Evolutionary conservation across 2,113 vertebrate species (phyloP).

Genomic region (Vanacampus margaritifer): DNA sequence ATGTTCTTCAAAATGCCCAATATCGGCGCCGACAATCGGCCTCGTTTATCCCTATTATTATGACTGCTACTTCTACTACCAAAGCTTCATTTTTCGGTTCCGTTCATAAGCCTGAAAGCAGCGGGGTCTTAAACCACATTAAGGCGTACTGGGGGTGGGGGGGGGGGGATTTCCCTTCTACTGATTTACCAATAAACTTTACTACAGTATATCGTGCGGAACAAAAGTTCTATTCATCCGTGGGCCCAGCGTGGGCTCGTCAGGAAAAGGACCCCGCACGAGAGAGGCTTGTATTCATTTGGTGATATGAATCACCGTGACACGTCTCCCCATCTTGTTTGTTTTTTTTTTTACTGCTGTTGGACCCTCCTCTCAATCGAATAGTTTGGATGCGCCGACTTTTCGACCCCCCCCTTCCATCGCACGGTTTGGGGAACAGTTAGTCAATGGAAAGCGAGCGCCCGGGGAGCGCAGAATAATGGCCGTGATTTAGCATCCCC

Average conservation of each 20-base stretch:
- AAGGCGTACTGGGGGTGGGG: neutral
- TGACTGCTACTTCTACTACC: neutral
- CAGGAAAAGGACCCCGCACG: constrained; percentile 53
- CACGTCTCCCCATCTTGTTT: constrained; percentile 19
- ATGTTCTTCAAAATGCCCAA: no score
- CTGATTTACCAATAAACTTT: neutral
- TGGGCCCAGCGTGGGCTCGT: constrained; percentile 29
- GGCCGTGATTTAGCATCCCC: constrained; percentile 63
- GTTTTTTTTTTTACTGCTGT: constrained; percentile 29
- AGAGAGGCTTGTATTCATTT: constrained; percentile 36
- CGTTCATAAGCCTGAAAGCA: constrained; percentile 1
- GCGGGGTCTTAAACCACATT: neutral
- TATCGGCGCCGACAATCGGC: no score
- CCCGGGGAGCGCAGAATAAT: constrained; percentile 64
- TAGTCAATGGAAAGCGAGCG: constrained; percentile 55
- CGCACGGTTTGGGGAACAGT: constrained; percentile 59
- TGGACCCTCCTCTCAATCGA: constrained; percentile 8
- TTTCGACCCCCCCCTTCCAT: constrained; percentile 11
- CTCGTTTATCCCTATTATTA: neutral
- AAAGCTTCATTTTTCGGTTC: neutral
- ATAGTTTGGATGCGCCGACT: neutral
- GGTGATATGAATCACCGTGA: constrained; percentile 51
- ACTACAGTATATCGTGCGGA: constrained; percentile 10
- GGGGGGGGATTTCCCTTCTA: neutral
- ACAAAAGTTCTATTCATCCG: constrained; percentile 64